Conservation (phyloP, 2,113 vertebrate species). For the Macquaria ambigua region DNA sequence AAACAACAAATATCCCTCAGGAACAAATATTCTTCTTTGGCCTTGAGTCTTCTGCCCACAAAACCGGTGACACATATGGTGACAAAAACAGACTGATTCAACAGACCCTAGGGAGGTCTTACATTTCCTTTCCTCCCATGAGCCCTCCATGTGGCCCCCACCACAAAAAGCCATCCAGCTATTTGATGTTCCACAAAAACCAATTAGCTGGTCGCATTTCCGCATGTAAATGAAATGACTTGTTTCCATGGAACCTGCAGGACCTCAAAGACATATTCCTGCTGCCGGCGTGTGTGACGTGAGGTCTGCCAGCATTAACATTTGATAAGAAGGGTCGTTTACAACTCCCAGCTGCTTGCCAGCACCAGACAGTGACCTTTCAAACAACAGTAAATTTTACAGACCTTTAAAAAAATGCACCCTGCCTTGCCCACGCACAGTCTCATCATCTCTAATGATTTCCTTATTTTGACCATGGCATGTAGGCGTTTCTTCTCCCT, state of each 20-base stretch:
- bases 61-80: constrained; percentile 52
- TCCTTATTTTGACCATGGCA: constrained; percentile 73
- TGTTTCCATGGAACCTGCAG: constrained; percentile 84
- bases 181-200: constrained; percentile 82
- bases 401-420: constrained; percentile 83
- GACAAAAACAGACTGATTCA: constrained; percentile 65
- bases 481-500: constrained; percentile 63
- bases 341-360: constrained; percentile 85
- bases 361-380: constrained; percentile 87
- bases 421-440: constrained; percentile 71
- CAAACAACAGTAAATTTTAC: constrained; percentile 84
- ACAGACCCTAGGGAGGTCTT: constrained; percentile 65
- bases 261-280: constrained; percentile 83
- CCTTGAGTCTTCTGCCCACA: constrained; percentile 43
- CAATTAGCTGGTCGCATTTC: constrained; percentile 83
- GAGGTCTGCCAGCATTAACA: constrained; percentile 86
- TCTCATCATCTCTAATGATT: constrained; percentile 79
- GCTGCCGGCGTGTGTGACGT: constrained; percentile 72
- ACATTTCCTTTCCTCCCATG: constrained; percentile 60
- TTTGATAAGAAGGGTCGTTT: constrained; percentile 88
- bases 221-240: constrained; percentile 85
- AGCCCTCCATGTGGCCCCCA: constrained; percentile 58
- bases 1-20: constrained; percentile 43
- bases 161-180: constrained; percentile 70
- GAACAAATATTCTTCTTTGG: constrained; percentile 33